Evolutionary conservation across 2,888 invertebrate species (phyloP).

Genomic region (Melieria crassipennis): DNA sequence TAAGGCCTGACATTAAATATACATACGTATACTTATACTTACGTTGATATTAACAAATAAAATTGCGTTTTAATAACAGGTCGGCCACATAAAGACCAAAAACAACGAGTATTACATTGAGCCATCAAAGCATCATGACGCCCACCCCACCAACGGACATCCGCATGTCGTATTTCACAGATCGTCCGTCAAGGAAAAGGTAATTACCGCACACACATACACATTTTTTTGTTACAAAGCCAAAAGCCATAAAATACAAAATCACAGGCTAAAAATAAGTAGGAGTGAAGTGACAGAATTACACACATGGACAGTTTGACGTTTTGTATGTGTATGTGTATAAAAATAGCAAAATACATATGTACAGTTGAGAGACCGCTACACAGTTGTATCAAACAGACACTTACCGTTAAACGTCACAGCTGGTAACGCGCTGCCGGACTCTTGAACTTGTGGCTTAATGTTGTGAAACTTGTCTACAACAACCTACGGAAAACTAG

Average conservation of each 20-base stretch:
- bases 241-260: no score
- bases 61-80: constrained; percentile 65
- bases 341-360: no score
- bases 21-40: not conserved
- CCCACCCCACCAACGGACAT: constrained; percentile 66
- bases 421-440: no score
- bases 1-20: not conserved
- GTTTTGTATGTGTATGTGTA: not conserved
- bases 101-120: constrained; percentile 78
- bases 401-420: not conserved
- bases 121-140: constrained; percentile 71
- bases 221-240: no score
- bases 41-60: not conserved
- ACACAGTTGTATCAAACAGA: not conserved
- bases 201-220: constrained; percentile 43
- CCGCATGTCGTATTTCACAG: constrained; percentile 76
- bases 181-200: constrained; percentile 69
- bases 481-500: not conserved
- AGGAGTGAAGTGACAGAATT: constrained; percentile 36
- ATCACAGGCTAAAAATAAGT: constrained; percentile 11
- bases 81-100: constrained; percentile 74
- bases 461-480: not conserved
- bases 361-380: constrained; percentile 5
- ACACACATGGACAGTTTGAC: not conserved
- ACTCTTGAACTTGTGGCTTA: no score